A percentile compares a stretch with the other conserved stretches of the same genome.
phyloP scores from a whole-genome alignment of 2,797 vertebrate species.

The Takifugu rubripes region DNA sequence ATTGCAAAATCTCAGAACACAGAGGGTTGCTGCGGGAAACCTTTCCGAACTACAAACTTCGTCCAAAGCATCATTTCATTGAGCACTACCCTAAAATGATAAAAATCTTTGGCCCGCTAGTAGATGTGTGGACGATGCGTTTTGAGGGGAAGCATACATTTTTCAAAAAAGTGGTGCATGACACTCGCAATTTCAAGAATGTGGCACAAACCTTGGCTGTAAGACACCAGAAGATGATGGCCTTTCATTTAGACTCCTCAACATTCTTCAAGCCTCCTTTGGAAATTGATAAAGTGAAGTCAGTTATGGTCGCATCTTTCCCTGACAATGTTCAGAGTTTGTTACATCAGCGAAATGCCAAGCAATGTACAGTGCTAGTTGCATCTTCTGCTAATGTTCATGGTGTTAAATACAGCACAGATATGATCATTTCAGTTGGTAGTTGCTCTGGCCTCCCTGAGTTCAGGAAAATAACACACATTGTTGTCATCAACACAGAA shows the following conservation, averaged over 20 bases:
- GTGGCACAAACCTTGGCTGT: not conserved
- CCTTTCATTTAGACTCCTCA: slow-evolving; percentile 4
- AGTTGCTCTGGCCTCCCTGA: no score
- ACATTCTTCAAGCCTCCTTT: slow-evolving; percentile 10
- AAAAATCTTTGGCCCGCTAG: no score
- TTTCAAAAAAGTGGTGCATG: not conserved
- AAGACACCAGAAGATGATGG: slow-evolving; percentile 2
- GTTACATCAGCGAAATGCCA: not conserved
- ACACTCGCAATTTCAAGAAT: not conserved
- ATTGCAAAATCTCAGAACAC: no score
- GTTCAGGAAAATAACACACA: no score
- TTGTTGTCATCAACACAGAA: no score
- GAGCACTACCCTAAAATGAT: no score
- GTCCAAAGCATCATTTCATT: no score
- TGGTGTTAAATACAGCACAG: not conserved
- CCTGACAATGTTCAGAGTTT: not conserved
- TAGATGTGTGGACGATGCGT: no score
- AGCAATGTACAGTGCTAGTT: not conserved
- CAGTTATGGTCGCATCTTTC: not conserved
- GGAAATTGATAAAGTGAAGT: slow-evolving; percentile 6
- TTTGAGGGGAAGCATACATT: not conserved
- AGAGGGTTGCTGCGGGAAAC: no score
- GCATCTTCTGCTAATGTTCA: not conserved
- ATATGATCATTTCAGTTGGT: not conserved
- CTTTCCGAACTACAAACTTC: no score